Conservation (phyloP, 2,888 invertebrate genomes). For the Plebejus anna region DNA sequence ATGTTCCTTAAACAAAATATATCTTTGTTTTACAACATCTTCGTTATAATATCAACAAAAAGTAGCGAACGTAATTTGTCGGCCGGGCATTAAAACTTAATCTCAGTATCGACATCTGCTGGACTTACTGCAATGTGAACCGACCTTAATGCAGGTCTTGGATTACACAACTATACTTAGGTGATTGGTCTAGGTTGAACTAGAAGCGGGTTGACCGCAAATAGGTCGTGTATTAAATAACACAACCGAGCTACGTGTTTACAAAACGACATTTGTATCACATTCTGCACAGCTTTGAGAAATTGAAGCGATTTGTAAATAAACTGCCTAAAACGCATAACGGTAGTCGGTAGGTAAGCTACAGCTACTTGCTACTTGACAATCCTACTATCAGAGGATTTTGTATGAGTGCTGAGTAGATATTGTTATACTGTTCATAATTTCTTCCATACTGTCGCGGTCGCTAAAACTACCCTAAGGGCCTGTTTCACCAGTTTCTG, state of each 20-base stretch:
- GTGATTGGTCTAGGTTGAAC: slow-evolving; percentile 46
- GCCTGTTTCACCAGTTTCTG: too few species aligned
- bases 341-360: too few species aligned
- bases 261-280: slow-evolving; percentile 48
- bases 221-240: slow-evolving; percentile 76
- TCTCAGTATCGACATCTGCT: slow-evolving; percentile 12
- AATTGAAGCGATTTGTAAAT: slow-evolving; percentile 1
- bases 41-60: background rate
- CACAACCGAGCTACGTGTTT: slow-evolving; percentile 68
- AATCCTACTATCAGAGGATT: too few species aligned
- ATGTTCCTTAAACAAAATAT: background rate
- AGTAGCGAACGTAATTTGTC: slow-evolving; percentile 17
- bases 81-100: slow-evolving; percentile 23
- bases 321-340: background rate
- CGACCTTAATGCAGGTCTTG: slow-evolving; percentile 46
- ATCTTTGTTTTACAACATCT: background rate
- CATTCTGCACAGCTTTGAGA: slow-evolving; percentile 8
- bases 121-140: slow-evolving; percentile 34
- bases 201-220: slow-evolving; percentile 61
- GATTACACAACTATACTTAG: slow-evolving; percentile 42
- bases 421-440: too few species aligned
- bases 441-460: too few species aligned
- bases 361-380: background rate
- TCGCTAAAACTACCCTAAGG: too few species aligned
- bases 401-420: too few species aligned